These are phyloP conservation scores for Diaphora mendica DNA, from an alignment of 2,888 invertebrate species.

Conservation along the genomic window DNA sequence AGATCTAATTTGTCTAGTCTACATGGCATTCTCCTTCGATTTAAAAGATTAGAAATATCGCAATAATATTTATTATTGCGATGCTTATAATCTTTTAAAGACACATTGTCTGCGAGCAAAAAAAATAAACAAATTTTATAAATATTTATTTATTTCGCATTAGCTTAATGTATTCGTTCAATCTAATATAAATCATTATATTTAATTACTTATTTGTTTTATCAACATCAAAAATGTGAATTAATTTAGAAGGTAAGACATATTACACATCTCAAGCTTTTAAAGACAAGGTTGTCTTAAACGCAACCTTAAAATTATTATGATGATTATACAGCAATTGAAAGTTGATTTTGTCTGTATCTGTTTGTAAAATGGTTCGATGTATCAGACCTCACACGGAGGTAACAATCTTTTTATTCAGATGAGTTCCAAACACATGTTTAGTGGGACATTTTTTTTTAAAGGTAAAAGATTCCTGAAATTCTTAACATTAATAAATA, in stretches of 20 bases:
- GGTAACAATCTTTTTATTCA: too few relatives aligned
- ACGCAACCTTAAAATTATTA: conserved; percentile 26
- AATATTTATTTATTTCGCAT: neutral
- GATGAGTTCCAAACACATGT: neutral
- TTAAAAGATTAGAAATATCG: neutral
- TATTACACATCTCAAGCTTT: conserved; percentile 17
- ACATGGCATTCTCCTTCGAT: neutral
- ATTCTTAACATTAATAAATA: neutral
- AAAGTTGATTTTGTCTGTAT: conserved; percentile 24
- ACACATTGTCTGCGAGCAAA: neutral
- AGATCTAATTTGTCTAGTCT: neutral
- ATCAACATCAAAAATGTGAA: conserved; percentile 15
- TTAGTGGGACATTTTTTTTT: neutral
- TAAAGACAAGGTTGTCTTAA: conserved; percentile 38
- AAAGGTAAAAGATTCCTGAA: neutral
- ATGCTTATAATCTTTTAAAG: too few relatives aligned
- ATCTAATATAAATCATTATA: conserved; percentile 10
- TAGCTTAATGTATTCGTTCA: neutral
- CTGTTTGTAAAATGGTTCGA: neutral
- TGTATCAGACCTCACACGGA: too few relatives aligned
- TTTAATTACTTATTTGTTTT: conserved; percentile 6
- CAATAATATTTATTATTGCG: neutral
- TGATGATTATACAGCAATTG: conserved; percentile 25
- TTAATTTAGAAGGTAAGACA: conserved; percentile 36
- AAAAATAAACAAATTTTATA: neutral